Evolutionary conservation across 2,113 vertebrate species (phyloP).

Genomic region (Fulmarus glacialis): DNA sequence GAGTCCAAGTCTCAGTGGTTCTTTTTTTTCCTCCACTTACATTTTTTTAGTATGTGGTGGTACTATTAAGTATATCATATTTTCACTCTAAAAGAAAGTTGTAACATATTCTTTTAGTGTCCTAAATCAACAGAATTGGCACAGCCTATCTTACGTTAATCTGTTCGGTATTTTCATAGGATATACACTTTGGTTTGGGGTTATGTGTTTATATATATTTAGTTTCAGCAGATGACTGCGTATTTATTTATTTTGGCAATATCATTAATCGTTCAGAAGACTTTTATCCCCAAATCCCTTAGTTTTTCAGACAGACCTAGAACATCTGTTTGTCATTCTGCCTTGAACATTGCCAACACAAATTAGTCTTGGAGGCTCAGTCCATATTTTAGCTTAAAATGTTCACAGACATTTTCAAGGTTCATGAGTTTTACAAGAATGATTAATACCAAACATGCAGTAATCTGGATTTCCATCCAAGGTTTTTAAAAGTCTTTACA

Average conservation of each 20-base stretch:
- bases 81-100: not conserved
- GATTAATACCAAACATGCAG: not conserved
- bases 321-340: constrained; percentile 38
- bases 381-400: not conserved
- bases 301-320: not conserved
- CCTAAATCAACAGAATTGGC: not conserved
- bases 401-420: not conserved
- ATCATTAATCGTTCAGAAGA: not conserved
- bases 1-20: not conserved
- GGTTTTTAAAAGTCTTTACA: not conserved
- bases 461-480: not conserved
- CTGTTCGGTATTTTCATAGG: not conserved
- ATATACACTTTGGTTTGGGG: not conserved
- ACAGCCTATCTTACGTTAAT: not conserved
- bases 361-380: not conserved
- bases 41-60: not conserved
- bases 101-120: not conserved
- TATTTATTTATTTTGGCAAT: constrained; percentile 41
- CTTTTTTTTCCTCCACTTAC: fast-evolving
- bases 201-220: not conserved
- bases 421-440: not conserved
- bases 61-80: not conserved
- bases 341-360: not conserved
- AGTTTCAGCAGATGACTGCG: not conserved
- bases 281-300: not conserved